Conservation (phyloP, 2,888 invertebrate genomes). For the Andrena praecox region DNA sequence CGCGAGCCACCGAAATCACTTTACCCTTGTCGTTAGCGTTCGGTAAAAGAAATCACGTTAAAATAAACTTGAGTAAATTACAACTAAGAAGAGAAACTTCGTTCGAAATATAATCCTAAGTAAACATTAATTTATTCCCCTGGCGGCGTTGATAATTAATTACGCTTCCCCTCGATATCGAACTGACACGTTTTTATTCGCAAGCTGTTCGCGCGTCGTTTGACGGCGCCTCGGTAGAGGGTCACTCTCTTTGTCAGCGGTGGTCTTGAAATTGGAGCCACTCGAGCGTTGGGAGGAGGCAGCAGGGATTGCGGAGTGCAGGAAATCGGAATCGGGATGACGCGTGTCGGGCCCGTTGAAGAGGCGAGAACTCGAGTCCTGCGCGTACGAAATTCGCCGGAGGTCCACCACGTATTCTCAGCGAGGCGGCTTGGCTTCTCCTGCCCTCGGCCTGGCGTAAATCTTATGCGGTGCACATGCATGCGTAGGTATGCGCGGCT, state of each 20-base stretch:
- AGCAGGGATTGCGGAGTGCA: background rate
- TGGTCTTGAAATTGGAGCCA: slow-evolving; percentile 18
- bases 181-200: background rate
- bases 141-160: too few relatives aligned
- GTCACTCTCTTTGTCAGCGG: background rate
- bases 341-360: background rate
- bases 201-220: background rate
- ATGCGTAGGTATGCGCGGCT: slow-evolving; percentile 26
- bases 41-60: too few relatives aligned
- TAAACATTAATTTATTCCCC: too few relatives aligned
- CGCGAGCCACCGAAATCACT: too few relatives aligned
- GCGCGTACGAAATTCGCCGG: slow-evolving; percentile 2
- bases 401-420: slow-evolving; percentile 18
- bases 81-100: too few relatives aligned
- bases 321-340: slow-evolving; percentile 3
- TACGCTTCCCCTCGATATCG: background rate
- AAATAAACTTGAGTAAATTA: too few relatives aligned
- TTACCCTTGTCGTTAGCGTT: too few relatives aligned
- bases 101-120: too few relatives aligned
- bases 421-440: slow-evolving; percentile 23
- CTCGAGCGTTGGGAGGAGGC: background rate
- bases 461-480: slow-evolving; percentile 30
- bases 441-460: slow-evolving; percentile 20
- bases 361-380: background rate
- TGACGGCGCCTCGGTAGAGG: background rate